Conservation (phyloP, 2,888 invertebrate genomes). For the Podabrus alpinus region DNA sequence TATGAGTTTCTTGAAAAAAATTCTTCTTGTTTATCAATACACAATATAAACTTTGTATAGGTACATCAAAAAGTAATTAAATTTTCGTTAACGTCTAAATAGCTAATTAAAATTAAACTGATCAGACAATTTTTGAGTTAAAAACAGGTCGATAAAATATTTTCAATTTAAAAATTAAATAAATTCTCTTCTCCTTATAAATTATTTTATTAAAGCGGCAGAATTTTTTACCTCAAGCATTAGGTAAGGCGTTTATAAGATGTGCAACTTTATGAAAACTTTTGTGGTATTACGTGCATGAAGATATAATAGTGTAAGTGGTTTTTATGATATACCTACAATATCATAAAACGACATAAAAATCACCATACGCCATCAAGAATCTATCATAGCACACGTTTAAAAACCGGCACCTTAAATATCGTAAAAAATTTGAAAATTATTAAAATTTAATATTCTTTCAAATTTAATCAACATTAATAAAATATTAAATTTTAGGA, state of each 20-base stretch:
- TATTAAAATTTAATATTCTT: too few species aligned
- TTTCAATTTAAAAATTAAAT: neutral
- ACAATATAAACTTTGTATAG: neutral
- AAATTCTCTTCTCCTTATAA: neutral
- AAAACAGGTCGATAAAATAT: neutral
- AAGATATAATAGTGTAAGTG: neutral
- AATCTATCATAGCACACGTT: neutral
- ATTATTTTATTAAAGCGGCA: neutral
- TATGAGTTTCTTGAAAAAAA: neutral
- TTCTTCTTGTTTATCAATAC: neutral
- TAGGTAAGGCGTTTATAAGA: neutral
- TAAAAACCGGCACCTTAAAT: neutral
- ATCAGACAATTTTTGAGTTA: neutral
- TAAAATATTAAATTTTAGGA: neutral
- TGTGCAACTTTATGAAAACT: neutral
- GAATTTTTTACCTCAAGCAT: neutral
- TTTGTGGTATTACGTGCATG: neutral
- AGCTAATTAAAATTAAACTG: neutral
- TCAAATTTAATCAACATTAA: neutral
- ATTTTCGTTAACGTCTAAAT: neutral
- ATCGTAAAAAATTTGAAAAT: too few species aligned
- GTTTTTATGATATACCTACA: neutral
- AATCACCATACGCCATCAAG: neutral
- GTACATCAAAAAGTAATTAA: neutral
- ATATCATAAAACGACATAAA: neutral